These are phyloP conservation scores for Poecile atricapillus DNA, from an alignment of 2,113 vertebrate genomes.

Conservation along the genomic window DNA sequence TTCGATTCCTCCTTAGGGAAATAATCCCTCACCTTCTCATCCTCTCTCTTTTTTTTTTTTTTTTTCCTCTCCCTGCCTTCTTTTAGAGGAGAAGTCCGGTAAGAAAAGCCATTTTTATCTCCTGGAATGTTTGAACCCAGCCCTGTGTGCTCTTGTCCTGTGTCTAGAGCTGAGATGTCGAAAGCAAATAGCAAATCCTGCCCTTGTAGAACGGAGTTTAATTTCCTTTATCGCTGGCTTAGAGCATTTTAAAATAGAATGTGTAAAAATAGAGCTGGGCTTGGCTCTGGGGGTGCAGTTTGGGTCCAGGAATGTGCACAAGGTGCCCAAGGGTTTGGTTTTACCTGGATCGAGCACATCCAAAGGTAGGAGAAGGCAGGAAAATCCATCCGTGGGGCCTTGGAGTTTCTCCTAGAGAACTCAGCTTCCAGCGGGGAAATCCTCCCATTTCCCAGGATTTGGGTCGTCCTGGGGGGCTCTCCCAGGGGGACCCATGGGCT, in stretches of 20 bases:
- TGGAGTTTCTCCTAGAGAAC: rapidly evolving
- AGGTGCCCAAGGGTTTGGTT: rapidly evolving
- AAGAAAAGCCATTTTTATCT: conserved; percentile 65
- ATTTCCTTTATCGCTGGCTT: background rate
- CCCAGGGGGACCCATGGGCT: rapidly evolving
- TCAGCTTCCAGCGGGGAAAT: background rate
- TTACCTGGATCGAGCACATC: rapidly evolving
- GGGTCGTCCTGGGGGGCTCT: background rate
- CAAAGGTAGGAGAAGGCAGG: background rate
- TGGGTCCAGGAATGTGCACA: background rate
- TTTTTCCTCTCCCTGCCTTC: conserved; percentile 22
- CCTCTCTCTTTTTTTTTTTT: conserved; percentile 23
- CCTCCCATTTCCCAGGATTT: rapidly evolving
- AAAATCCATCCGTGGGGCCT: rapidly evolving
- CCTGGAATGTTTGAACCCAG: background rate
- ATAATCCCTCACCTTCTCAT: background rate
- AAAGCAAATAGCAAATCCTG: background rate
- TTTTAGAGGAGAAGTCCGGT: conserved; percentile 95
- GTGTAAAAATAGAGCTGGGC: background rate
- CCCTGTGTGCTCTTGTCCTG: background rate
- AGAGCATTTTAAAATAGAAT: background rate
- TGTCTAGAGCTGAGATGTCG: background rate
- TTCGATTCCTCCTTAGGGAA: background rate
- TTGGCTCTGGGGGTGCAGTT: background rate
- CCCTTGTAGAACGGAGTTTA: rapidly evolving